Percentiles rank a stretch among this genome's conserved stretches.
Evolutionary conservation across 2,113 vertebrate genomes (phyloP).

Genomic region (Takifugu flavidus): DNA sequence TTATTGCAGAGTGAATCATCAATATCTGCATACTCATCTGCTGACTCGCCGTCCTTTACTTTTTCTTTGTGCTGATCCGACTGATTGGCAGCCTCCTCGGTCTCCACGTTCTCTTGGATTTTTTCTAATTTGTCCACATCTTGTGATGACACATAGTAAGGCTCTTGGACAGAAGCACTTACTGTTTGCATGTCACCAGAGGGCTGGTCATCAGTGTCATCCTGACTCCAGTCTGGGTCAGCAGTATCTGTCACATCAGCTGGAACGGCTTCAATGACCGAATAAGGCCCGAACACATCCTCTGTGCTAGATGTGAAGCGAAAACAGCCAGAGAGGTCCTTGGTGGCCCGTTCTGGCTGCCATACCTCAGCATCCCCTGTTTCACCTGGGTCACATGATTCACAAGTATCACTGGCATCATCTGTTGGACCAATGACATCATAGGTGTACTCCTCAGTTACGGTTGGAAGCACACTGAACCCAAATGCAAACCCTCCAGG

Average conservation of each 20-base stretch:
- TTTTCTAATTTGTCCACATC: slow-evolving; percentile 68
- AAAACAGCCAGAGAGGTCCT: slow-evolving; percentile 72
- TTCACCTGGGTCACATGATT: slow-evolving; percentile 62
- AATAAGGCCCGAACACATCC: slow-evolving; percentile 74
- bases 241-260: slow-evolving; percentile 46
- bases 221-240: slow-evolving; percentile 65
- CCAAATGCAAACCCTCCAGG: slow-evolving; percentile 53
- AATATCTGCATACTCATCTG: slow-evolving; percentile 77
- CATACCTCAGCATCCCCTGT: slow-evolving; percentile 61
- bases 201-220: slow-evolving; percentile 52
- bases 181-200: slow-evolving; percentile 31
- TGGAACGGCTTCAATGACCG: slow-evolving; percentile 72
- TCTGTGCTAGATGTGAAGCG: slow-evolving; percentile 70
- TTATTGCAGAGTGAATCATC: slow-evolving; percentile 65
- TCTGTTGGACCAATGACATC: slow-evolving; percentile 74
- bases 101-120: slow-evolving; percentile 40
- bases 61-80: slow-evolving; percentile 34
- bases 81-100: slow-evolving; percentile 20
- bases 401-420: slow-evolving; percentile 66
- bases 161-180: slow-evolving; percentile 60
- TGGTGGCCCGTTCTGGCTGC: slow-evolving; percentile 75
- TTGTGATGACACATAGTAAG: slow-evolving; percentile 70
- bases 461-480: slow-evolving; percentile 65
- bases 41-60: slow-evolving; percentile 54
- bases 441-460: slow-evolving; percentile 76